These are phyloP conservation scores for Chloroclystis v-ata DNA, from an alignment of 2,888 invertebrate genomes.

Conservation along the genomic window DNA sequence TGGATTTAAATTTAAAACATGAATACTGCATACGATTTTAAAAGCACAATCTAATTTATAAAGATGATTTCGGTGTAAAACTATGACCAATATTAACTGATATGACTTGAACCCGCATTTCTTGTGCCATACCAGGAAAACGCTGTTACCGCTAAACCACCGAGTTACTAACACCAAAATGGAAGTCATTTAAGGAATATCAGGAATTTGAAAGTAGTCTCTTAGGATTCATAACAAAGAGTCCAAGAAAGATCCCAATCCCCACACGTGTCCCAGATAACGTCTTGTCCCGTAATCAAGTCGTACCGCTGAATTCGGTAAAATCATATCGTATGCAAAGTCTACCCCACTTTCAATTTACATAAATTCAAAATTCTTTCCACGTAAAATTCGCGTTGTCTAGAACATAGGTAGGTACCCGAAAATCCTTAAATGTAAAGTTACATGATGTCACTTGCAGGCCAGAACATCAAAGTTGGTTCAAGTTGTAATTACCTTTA, in stretches of 20 bases:
- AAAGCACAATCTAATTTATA: too few species aligned
- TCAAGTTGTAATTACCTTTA: constrained; percentile 43
- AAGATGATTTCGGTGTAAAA: too few species aligned
- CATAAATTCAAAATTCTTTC: constrained; percentile 22
- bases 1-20: too few species aligned
- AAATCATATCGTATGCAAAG: constrained; percentile 21
- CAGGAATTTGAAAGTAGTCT: neutral
- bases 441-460: constrained; percentile 15
- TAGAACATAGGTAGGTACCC: constrained; percentile 11
- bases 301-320: constrained; percentile 9
- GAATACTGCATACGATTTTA: too few species aligned
- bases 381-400: constrained; percentile 15
- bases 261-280: constrained; percentile 11
- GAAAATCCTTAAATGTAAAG: constrained; percentile 3
- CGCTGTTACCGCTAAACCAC: too few species aligned
- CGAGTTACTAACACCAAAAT: too few species aligned
- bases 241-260: constrained; percentile 4
- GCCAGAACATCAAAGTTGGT: constrained; percentile 20
- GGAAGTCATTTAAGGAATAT: neutral
- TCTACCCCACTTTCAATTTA: constrained; percentile 21
- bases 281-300: constrained; percentile 17
- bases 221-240: neutral
- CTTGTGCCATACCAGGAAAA: too few species aligned
- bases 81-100: too few species aligned
- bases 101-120: too few species aligned